Percentiles rank a stretch among this genome's conserved stretches.
These are phyloP conservation scores for Dolichoris vasculosae DNA, from an alignment of 1,140 invertebrate genomes.

Conservation along the genomic window DNA sequence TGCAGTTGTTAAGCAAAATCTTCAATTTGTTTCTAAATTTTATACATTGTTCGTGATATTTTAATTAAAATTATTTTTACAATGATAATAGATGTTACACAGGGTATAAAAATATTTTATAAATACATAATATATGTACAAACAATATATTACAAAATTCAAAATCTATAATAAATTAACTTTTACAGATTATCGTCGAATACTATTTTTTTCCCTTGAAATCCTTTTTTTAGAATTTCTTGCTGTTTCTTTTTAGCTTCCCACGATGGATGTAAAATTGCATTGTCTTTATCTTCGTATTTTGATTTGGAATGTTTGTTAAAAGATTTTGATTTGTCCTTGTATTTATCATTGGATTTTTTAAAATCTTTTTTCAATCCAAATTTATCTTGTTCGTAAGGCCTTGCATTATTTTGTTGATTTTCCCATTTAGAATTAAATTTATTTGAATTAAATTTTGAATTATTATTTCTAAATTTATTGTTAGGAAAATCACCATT, in stretches of 20 bases:
- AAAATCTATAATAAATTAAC: conserved; percentile 17
- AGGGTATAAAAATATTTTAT: background rate
- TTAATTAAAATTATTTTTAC: background rate
- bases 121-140: conserved; percentile 25
- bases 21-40: background rate
- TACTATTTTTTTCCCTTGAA: conserved; percentile 69
- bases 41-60: background rate
- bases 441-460: conserved; percentile 35
- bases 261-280: conserved; percentile 73
- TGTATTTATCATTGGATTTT: conserved; percentile 15
- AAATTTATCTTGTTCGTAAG: background rate
- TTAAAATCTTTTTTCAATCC: background rate
- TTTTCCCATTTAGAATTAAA: conserved; percentile 15
- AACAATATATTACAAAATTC: conserved; percentile 21
- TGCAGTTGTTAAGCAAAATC: background rate
- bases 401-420: background rate
- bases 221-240: conserved; percentile 62
- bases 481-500: conserved; percentile 51
- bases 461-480: conserved; percentile 37
- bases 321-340: conserved; percentile 19
- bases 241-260: conserved; percentile 68
- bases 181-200: conserved; percentile 59
- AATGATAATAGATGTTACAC: background rate
- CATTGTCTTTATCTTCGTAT: conserved; percentile 26
- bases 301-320: background rate